phyloP scores from a whole-genome alignment of 2,797 vertebrate genomes.

The Acanthis flammea region DNA sequence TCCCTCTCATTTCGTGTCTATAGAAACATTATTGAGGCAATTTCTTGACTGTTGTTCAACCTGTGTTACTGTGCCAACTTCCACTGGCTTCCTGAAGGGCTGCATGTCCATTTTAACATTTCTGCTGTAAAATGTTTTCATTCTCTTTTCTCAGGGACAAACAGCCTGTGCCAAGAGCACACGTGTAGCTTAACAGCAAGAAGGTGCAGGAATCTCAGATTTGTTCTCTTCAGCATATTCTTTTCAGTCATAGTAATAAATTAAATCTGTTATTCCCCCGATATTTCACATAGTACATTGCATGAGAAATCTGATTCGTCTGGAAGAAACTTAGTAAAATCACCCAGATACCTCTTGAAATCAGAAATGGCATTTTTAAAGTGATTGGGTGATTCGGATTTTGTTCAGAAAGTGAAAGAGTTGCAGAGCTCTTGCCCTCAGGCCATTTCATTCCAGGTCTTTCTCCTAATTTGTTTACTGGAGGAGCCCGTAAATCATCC shows the following conservation, averaged over 20 bases:
- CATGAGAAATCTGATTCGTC: neutral
- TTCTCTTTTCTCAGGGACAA: slow-evolving; percentile 14
- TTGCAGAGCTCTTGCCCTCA: neutral
- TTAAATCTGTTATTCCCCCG: neutral
- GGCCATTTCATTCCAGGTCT: neutral
- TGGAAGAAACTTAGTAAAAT: neutral
- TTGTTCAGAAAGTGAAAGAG: neutral
- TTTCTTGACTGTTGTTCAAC: neutral
- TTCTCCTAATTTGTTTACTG: neutral
- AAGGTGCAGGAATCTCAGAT: neutral
- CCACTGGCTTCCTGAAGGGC: neutral
- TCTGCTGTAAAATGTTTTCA: neutral
- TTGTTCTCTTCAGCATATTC: neutral
- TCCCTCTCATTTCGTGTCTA: neutral
- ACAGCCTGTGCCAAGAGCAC: neutral
- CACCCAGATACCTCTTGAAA: neutral
- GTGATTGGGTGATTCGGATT: neutral
- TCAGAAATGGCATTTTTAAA: neutral
- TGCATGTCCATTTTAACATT: neutral
- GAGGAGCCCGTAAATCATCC: neutral
- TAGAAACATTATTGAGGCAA: neutral
- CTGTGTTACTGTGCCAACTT: neutral
- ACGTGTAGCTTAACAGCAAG: neutral
- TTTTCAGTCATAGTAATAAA: neutral
- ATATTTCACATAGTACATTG: neutral